Evolutionary conservation across 1,140 invertebrate species (phyloP), one percentile per base, ranked within the genome.

Genomic region (Ceratina australensis): DNA sequence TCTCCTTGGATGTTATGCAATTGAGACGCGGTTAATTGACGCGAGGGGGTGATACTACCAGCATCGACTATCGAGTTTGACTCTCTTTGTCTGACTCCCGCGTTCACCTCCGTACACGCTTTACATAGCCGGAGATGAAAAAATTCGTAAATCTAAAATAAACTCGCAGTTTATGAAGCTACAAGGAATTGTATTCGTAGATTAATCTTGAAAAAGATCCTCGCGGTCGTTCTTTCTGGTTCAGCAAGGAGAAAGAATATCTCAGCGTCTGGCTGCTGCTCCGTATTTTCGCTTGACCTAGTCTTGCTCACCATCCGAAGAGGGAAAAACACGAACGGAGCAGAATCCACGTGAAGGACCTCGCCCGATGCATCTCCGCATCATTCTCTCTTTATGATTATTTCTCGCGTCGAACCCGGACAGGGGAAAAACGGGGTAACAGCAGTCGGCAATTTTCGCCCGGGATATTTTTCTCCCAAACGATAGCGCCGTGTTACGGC

Each of bases 381-480:
- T 28, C 42, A 4, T 50, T 3, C 8, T 7, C 15, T 12, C 1
- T 28, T 13, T 15, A 10, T 26, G 57, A 50, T 72, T 60, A 61
- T 60, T 24, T 42, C 33, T 52, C 57, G 8, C 3, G 18, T 18
- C 0, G 26, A n/a, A 22, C 28, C 5, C n/a, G 28, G 4, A 7
- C 8, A 1, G 18, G 26, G 3, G 8, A 52, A 47, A 28, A 52
- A 33, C 50, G 8, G 42, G 57, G 42, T 63, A 63, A 74, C 26
- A 47, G 49, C 20, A 22, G 20, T n/a, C 66, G 22, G 47, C 57
- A 69, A 77, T 77, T 63, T 60, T 57, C 33, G 33, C 20, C 4
- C 20, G 59, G 20, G 42, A 77, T 71, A 77, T 77, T 77, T 71
- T 56, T 52, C 74, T 24, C n/a, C 22, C 24, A 28, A 28, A 47